Base-by-base conservation (phyloP, 2,113 vertebrate species). In the Oncorhynchus nerka region DNA sequence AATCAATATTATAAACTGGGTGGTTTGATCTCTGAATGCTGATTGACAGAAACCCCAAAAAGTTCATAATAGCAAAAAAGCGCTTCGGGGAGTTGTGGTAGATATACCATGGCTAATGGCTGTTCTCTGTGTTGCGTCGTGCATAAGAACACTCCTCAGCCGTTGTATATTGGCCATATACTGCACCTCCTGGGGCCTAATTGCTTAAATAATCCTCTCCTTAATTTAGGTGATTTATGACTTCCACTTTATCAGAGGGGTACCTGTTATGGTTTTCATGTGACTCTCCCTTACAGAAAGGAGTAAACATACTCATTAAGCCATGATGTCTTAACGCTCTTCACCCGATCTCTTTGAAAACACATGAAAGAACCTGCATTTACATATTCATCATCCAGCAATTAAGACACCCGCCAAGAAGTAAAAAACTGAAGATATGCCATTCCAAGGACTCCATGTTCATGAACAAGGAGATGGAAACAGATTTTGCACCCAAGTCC, bases 341-440 rank as follows among this genome's bases (percentile, higher is more conserved):
- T 79, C 82, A 82, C 81, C 71, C 59, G 73, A 55, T 75, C 73
- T 73, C 79, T 83, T 85, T 87, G 77, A 85, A 85, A 81, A 73
- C 57, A 80, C 71, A 83, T 83, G 79, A 83, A 82, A 86, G 78
- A 75, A 70, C 59, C 19, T 32, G 15, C 59, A 85, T 87, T 83
- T 85, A 70, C 85, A 81, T 87, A 78, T 81, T 76, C 81, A 83
- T 83, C 71, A 66, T 22, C n/a, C 4, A 4, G 72, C 76, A 73
- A 76, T 83, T 83, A 83, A 71, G 68, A 62, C 66, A 65, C 67
- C 71, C 9, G 24, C 64, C 12, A 48, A 73, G 75, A 71, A 64
- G 76, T 6, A 26, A 62, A 76, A 77, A 30, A 71, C 28, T 26
- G 5, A 66, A 78, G 39, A 70, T 22, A 70, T 26, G n/a, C 11